Evolutionary conservation across 2,797 vertebrate species (phyloP).

Genomic region (Platalea minor): DNA sequence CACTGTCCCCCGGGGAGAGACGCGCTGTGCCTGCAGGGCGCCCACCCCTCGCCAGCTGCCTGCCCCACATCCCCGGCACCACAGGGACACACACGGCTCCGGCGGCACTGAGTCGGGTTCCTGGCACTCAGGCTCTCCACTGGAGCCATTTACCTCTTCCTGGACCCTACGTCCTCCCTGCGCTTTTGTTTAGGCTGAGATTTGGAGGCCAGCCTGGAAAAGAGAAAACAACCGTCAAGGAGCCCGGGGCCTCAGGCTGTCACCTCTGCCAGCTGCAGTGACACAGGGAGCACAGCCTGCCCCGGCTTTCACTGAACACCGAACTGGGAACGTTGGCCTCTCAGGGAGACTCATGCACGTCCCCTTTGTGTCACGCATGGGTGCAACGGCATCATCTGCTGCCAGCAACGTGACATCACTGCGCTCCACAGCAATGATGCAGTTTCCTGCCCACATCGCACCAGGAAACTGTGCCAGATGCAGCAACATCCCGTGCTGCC

Average conservation of each 20-base stretch:
- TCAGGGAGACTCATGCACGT: neutral
- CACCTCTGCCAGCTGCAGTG: neutral
- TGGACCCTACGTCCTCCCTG: slow-evolving; percentile 65
- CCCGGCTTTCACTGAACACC: neutral
- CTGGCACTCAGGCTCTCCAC: neutral
- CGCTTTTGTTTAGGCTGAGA: slow-evolving; percentile 68
- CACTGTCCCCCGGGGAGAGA: neutral
- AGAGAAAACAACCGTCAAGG: slow-evolving; percentile 60
- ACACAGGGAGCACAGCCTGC: neutral
- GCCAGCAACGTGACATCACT: neutral
- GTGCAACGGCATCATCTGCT: neutral
- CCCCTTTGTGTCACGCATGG: neutral
- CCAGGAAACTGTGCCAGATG: neutral
- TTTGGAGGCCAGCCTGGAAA: slow-evolving; percentile 71
- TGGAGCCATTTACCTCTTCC: slow-evolving; percentile 71
- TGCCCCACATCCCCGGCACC: neutral
- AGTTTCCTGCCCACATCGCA: neutral
- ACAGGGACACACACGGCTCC: rapidly evolving
- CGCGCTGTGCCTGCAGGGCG: rapidly evolving
- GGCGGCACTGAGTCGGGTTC: neutral
- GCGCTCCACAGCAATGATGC: neutral
- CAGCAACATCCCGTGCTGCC: neutral
- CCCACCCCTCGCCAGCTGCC: neutral
- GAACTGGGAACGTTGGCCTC: neutral
- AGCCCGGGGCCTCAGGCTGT: rapidly evolving